phyloP scores from a whole-genome alignment of 92 coral and sea anemone genomes.

The Epizoanthus illoricatus region DNA sequence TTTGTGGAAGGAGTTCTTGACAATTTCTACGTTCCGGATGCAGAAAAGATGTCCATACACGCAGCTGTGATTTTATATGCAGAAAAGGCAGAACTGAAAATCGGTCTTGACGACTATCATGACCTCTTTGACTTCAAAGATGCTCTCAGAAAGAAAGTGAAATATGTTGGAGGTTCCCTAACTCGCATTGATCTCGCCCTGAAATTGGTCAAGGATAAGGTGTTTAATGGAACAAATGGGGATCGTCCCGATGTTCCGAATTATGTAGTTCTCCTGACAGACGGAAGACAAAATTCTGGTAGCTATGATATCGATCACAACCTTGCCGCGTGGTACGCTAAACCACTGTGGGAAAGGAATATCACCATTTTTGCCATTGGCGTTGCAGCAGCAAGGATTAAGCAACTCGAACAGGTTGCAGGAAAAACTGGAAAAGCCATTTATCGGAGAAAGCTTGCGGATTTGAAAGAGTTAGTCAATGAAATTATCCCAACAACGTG shows the following conservation, averaged over 20 bases:
- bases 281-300: slow-evolving; percentile 36
- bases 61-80: slow-evolving; percentile 25
- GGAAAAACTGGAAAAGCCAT: slow-evolving; percentile 41
- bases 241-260: slow-evolving; percentile 19
- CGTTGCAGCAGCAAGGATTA: background rate
- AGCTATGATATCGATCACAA: background rate
- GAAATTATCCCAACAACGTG: slow-evolving; percentile 21
- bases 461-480: slow-evolving; percentile 14
- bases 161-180: background rate
- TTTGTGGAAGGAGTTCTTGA: slow-evolving; percentile 1
- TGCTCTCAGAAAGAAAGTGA: slow-evolving; percentile 3
- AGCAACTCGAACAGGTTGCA: slow-evolving; percentile 11
- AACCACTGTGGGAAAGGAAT: slow-evolving; percentile 13
- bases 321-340: slow-evolving; percentile 5
- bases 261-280: slow-evolving; percentile 21
- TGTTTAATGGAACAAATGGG: slow-evolving; percentile 8
- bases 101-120: slow-evolving; percentile 3
- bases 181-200: slow-evolving; percentile 33
- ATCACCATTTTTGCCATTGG: slow-evolving; percentile 30
- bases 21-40: slow-evolving; percentile 4
- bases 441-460: slow-evolving; percentile 12
- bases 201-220: background rate
- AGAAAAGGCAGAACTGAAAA: slow-evolving; percentile 5
- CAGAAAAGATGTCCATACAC: slow-evolving; percentile 13
- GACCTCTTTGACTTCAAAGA: background rate